These are phyloP conservation scores for Epinephelus lanceolatus DNA, from an alignment of 2,113 vertebrate genomes.

Conservation along the genomic window DNA sequence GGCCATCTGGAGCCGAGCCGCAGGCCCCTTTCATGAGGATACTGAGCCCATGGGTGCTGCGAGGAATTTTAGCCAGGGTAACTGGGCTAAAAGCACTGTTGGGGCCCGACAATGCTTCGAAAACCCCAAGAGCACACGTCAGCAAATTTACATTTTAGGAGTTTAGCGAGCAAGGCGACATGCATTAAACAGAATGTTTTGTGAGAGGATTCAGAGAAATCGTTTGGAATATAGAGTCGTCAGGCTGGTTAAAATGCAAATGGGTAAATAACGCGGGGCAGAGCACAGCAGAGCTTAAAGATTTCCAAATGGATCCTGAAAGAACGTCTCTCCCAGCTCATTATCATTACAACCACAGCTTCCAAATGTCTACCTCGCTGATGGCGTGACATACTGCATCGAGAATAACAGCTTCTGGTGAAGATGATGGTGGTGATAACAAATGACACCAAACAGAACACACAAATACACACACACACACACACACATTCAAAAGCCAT, in stretches of 20 bases:
- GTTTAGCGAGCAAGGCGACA: conserved; percentile 19
- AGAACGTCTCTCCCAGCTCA: conserved; percentile 52
- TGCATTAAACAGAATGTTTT: conserved; percentile 24
- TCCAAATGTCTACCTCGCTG: conserved; percentile 45
- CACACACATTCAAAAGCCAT: conserved; percentile 38
- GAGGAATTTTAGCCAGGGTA: conserved; percentile 47
- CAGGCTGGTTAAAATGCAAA: conserved; percentile 51
- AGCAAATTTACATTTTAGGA: conserved; percentile 48
- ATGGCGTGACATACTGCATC: conserved; percentile 37
- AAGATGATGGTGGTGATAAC: conserved; percentile 49
- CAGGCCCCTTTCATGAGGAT: conserved; percentile 35
- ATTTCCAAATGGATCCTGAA: conserved; percentile 60
- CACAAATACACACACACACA: background rate
- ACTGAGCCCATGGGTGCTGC: conserved; percentile 42
- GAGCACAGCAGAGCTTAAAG: conserved; percentile 30
- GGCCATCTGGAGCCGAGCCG: conserved; percentile 70
- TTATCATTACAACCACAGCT: conserved; percentile 55
- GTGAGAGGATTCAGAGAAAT: conserved; percentile 39
- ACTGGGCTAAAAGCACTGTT: conserved; percentile 37
- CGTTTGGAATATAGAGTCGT: conserved; percentile 33
- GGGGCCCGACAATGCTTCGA: background rate
- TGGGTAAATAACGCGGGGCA: conserved; percentile 40
- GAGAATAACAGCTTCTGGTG: conserved; percentile 47
- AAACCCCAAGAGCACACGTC: conserved; percentile 13
- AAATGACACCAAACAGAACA: conserved; percentile 46